These are phyloP conservation scores for Coccyzus lansbergi DNA, from an alignment of 2,797 vertebrate species.

Conservation along the genomic window DNA sequence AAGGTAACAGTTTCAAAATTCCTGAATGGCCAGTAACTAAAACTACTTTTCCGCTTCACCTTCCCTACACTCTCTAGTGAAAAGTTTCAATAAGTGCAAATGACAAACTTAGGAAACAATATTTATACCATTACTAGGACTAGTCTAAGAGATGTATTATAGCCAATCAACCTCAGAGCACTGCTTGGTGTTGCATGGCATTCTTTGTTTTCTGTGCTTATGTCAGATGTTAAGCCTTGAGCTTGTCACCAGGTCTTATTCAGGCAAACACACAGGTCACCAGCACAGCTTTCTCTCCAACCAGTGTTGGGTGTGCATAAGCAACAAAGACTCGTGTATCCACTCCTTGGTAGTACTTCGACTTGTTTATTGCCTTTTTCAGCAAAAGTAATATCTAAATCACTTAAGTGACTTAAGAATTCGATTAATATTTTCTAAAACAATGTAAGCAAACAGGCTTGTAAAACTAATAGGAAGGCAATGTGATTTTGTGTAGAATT, in stretches of 20 bases:
- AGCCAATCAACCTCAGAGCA: not conserved
- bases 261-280: not conserved
- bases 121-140: not conserved
- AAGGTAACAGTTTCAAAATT: constrained; percentile 13
- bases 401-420: not conserved
- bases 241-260: not conserved
- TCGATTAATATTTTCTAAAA: constrained; percentile 17
- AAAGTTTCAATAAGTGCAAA: constrained; percentile 1
- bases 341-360: not conserved
- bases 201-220: not conserved
- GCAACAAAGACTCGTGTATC: not conserved
- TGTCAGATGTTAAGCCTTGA: not conserved
- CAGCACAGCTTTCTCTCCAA: not conserved
- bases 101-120: not conserved
- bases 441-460: not conserved
- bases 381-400: not conserved
- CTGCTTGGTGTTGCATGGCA: not conserved
- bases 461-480: not conserved
- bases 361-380: constrained; percentile 7
- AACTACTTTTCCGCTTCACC: not conserved
- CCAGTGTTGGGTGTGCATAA: not conserved
- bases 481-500: not conserved
- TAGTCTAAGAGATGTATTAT: not conserved
- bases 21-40: not conserved
- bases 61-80: not conserved